Conservation (phyloP, 2,113 vertebrate species). For the Macquaria australasica region DNA sequence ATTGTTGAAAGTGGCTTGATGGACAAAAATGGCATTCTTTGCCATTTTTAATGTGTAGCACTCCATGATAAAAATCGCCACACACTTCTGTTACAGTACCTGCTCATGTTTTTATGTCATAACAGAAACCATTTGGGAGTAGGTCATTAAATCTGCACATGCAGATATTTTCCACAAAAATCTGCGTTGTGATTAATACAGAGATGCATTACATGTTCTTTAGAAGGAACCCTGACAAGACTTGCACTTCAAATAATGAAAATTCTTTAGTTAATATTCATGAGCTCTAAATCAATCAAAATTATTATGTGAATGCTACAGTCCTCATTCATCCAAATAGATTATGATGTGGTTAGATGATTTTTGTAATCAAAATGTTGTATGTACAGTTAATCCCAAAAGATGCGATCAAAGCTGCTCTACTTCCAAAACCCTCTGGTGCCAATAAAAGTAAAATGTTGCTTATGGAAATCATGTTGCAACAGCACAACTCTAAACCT, state of each 20-base stretch:
- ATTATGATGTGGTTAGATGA: neutral
- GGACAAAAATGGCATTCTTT: neutral
- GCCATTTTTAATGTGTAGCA: neutral
- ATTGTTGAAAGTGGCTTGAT: conserved; percentile 27
- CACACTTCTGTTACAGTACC: conserved; percentile 4
- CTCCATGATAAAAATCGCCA: neutral
- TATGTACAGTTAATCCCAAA: neutral
- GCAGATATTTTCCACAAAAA: neutral
- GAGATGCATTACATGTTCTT: neutral
- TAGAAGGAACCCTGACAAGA: neutral
- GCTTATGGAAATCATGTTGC: neutral
- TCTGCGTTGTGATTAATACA: neutral
- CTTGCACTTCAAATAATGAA: neutral
- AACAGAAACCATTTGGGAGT: neutral
- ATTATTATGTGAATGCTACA: neutral
- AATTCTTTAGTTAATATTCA: neutral
- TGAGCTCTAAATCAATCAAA: neutral
- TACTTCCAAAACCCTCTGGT: neutral
- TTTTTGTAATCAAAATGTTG: neutral
- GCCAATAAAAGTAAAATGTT: neutral
- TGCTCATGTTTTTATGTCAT: conserved; percentile 10
- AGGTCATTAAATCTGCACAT: neutral
- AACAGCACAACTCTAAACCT: neutral
- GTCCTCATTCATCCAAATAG: neutral
- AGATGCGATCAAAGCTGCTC: neutral